Conservation (phyloP, 2,113 vertebrate genomes). For the Upupa epops region DNA sequence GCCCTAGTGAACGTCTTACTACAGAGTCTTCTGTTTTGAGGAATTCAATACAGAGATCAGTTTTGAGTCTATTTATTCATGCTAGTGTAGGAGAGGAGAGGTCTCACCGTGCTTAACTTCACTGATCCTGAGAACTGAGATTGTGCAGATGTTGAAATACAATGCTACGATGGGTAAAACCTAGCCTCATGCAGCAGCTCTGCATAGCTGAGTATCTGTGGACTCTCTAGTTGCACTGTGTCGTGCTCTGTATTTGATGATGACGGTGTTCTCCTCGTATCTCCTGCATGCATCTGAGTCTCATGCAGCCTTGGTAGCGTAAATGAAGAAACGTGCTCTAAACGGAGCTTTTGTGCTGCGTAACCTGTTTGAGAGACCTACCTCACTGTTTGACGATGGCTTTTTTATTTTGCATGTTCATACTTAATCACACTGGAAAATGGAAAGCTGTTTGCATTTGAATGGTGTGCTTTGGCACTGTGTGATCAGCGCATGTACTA, state of each 20-base stretch:
- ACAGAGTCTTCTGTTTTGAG: neutral
- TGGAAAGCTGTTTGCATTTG: constrained; percentile 79
- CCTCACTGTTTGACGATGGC: constrained; percentile 68
- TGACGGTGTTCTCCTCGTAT: constrained; percentile 57
- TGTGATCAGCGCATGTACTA: constrained; percentile 84
- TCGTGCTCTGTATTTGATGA: constrained; percentile 62
- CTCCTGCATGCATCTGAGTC: constrained; percentile 70
- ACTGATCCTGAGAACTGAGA: neutral
- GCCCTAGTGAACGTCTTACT: neutral
- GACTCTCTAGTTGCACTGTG: constrained; percentile 56
- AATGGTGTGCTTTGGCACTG: constrained; percentile 81
- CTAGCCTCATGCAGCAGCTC: neutral
- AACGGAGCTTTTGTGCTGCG: constrained; percentile 65
- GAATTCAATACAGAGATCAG: neutral
- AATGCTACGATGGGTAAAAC: neutral
- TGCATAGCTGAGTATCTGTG: constrained; percentile 71
- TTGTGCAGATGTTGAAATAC: neutral
- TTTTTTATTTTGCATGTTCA: constrained; percentile 77
- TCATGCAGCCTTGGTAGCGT: constrained; percentile 65
- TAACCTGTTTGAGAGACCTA: constrained; percentile 71
- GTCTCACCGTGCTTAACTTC: no score
- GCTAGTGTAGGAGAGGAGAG: neutral
- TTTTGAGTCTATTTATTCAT: neutral
- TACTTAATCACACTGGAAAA: constrained; percentile 78
- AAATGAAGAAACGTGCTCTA: constrained; percentile 54